Base-by-base conservation (phyloP, 2,888 invertebrate species). In the Octonoba sinensis region DNA sequence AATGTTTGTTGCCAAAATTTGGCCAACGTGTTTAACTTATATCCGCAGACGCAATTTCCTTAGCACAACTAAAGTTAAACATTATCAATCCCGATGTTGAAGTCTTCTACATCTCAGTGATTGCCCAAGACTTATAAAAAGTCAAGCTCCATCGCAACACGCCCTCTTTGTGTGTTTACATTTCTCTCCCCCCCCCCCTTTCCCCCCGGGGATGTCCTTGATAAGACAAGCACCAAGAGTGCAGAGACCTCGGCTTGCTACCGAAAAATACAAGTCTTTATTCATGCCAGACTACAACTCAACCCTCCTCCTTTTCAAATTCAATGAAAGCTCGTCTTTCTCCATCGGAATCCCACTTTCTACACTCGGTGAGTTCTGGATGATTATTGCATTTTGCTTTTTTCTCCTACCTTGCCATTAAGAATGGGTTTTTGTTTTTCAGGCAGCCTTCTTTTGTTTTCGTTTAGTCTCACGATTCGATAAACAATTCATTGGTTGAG, bases 311-410 rank as follows among this genome's bases (percentile, higher is more conserved):
- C 51, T 62, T 64, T 51, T 62, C 51, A 22, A 22, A 51, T 62
- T 72, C 27, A 62, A 60, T 47, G 62, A 62, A 64, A 72, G 60
- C 51, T 51, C 62, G 60, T 60, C 72, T 60, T 60, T 60, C 72
- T 66, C 51, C 66, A 66, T 51, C 15, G 66, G 16, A 69, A 69
- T 57, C 54, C 54, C 24, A 18, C 46, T 56, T 69, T 56, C 36
- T 20, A 44, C 56, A 36, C 54, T 36, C 49, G 47, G 16, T 51
- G 46, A 51, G 49, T 66, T 66, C 47, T 22, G 49, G 36, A 54
- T 54, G 51, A 27, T 56, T 69, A 47, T 69, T 69, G 69, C 57
- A 22, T 70, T 57, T 57, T 71, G 22, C 46, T 62, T 62, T 57
- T 27, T 60, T 46, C 46, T 36, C 46, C 20, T 62, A 16, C 22